Conservation (phyloP, 2,113 vertebrate species). For the Thalassoma bifasciatum region DNA sequence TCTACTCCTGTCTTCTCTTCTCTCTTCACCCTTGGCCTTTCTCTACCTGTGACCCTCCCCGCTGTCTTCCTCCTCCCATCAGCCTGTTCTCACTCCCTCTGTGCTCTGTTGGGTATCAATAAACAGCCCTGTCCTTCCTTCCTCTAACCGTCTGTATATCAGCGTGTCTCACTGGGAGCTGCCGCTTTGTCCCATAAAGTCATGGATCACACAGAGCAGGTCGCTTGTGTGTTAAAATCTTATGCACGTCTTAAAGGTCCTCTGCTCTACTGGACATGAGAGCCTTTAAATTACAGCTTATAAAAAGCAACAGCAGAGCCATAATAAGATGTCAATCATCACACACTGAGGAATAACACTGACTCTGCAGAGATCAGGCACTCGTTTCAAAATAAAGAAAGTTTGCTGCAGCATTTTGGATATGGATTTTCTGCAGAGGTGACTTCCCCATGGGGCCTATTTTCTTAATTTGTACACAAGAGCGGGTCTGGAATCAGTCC, state of each 20-base stretch:
- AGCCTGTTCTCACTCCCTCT: slow-evolving; percentile 53
- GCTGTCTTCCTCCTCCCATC: slow-evolving; percentile 41
- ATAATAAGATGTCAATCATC: slow-evolving; percentile 5
- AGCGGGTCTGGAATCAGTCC: slow-evolving; percentile 1
- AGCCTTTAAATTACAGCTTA: slow-evolving; percentile 31
- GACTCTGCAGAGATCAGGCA: slow-evolving; percentile 17
- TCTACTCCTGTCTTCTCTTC: slow-evolving; percentile 28
- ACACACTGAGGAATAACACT: not conserved
- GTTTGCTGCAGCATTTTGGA: not conserved
- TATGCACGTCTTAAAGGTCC: slow-evolving; percentile 26
- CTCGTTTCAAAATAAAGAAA: slow-evolving; percentile 3
- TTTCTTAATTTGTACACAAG: slow-evolving; percentile 4
- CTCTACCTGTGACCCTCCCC: slow-evolving; percentile 40
- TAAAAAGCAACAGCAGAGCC: slow-evolving; percentile 35
- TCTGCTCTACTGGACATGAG: slow-evolving; percentile 29
- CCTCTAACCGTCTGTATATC: slow-evolving; percentile 43
- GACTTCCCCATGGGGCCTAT: not conserved
- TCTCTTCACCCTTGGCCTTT: slow-evolving; percentile 40
- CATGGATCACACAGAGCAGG: slow-evolving; percentile 31
- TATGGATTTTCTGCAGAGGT: not conserved
- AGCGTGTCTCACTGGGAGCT: slow-evolving; percentile 54
- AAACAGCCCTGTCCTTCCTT: slow-evolving; percentile 58
- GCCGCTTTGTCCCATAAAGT: slow-evolving; percentile 41
- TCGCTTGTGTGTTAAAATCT: slow-evolving; percentile 23
- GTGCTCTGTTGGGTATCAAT: slow-evolving; percentile 47